Conservation (phyloP, 2,888 invertebrate species). For the Ophraella communa region DNA sequence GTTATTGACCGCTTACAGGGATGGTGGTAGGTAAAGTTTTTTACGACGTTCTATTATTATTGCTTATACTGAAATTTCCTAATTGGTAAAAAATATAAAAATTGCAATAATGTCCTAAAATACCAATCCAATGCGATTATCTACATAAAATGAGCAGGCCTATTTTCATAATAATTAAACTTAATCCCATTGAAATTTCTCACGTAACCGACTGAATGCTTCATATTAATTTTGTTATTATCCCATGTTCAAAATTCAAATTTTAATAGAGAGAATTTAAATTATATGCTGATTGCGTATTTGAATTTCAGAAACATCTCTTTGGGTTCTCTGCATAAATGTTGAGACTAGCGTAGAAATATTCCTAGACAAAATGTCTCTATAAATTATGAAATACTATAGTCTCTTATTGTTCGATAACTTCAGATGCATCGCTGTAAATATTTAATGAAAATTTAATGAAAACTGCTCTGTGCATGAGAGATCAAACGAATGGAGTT, state of each 20-base stretch:
- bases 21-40: too few relatives aligned
- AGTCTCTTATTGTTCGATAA: too few relatives aligned
- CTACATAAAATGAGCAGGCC: not conserved
- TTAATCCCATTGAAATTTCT: not conserved
- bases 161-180: not conserved
- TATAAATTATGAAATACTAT: too few relatives aligned
- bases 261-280: slow-evolving; percentile 9
- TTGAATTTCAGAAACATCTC: slow-evolving; percentile 16
- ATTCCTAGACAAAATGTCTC: not conserved
- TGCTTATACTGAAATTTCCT: too few relatives aligned
- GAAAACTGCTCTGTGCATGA: too few relatives aligned
- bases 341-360: not conserved
- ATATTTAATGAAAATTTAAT: too few relatives aligned
- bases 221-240: not conserved
- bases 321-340: slow-evolving; percentile 3
- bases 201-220: not conserved
- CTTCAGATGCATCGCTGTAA: too few relatives aligned
- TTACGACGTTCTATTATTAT: too few relatives aligned
- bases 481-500: too few relatives aligned
- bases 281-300: slow-evolving; percentile 13
- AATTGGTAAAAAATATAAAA: too few relatives aligned
- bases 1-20: too few relatives aligned
- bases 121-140: not conserved
- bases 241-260: not conserved
- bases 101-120: too few relatives aligned